Conservation (phyloP, 2,113 vertebrate species). For the Pseudois nayaur region DNA sequence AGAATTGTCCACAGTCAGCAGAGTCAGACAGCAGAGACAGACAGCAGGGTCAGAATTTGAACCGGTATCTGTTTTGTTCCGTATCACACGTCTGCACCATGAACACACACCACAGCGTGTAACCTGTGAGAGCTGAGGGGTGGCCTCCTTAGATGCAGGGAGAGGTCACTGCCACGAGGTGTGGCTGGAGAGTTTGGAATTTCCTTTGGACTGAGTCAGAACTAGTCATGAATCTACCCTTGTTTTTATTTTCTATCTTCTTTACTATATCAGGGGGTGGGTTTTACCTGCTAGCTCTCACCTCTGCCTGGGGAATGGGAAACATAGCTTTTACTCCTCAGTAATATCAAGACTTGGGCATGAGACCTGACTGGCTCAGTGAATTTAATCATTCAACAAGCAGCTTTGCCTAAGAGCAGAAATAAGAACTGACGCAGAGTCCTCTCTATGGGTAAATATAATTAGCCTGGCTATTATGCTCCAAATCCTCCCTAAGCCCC, state of each 20-base stretch:
- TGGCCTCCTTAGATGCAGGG: neutral
- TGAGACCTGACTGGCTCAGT: constrained; percentile 26
- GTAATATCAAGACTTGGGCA: neutral
- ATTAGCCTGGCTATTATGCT: constrained; percentile 72
- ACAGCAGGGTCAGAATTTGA: neutral
- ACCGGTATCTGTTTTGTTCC: neutral
- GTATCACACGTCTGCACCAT: neutral
- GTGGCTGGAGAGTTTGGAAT: neutral
- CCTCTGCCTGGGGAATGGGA: neutral
- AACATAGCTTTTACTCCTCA: constrained; percentile 12
- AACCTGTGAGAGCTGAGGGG: neutral
- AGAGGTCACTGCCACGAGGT: neutral
- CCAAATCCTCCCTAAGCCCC: constrained; percentile 72
- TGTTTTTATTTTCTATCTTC: neutral
- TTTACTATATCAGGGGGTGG: neutral
- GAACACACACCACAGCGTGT: rapidly evolving
- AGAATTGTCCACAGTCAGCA: neutral
- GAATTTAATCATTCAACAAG: constrained; percentile 54
- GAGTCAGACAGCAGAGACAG: neutral
- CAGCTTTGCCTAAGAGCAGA: constrained; percentile 55
- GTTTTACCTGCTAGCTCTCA: neutral
- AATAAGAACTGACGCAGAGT: constrained; percentile 40
- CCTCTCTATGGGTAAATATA: constrained; percentile 64
- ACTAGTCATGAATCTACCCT: neutral
- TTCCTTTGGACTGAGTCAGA: neutral